These are phyloP conservation scores for Solenopsis invicta DNA, from an alignment of 1,140 invertebrate species.

Conservation along the genomic window DNA sequence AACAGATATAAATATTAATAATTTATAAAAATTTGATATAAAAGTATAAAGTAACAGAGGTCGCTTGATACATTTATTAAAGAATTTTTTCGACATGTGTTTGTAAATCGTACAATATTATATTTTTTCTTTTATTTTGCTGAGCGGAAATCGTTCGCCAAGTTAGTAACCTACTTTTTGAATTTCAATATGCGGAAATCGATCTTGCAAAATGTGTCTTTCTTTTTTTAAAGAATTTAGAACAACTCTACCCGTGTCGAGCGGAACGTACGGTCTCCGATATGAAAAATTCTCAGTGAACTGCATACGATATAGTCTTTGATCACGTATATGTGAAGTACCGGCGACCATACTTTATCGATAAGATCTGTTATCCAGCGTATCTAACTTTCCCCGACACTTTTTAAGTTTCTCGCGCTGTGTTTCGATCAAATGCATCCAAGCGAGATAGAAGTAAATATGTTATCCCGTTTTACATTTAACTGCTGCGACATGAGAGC, in stretches of 20 bases:
- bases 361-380: slow-evolving; percentile 18
- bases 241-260: neutral
- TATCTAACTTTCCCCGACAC: slow-evolving; percentile 25
- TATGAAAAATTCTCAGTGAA: slow-evolving; percentile 22
- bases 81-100: neutral
- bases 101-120: neutral
- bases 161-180: neutral
- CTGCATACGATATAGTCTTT: slow-evolving; percentile 18
- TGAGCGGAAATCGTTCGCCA: neutral
- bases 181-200: neutral
- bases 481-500: slow-evolving; percentile 9
- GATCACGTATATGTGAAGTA: slow-evolving; percentile 11
- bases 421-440: neutral
- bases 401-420: slow-evolving; percentile 4
- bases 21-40: neutral
- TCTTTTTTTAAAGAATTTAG: neutral
- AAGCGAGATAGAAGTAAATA: slow-evolving; percentile 21
- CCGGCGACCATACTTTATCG: neutral
- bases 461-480: slow-evolving; percentile 22
- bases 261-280: neutral
- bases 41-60: neutral
- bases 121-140: neutral
- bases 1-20: neutral
- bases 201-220: neutral
- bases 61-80: neutral